Base-by-base conservation (phyloP, 1,140 invertebrate genomes). In the Drosophila albomicans region DNA sequence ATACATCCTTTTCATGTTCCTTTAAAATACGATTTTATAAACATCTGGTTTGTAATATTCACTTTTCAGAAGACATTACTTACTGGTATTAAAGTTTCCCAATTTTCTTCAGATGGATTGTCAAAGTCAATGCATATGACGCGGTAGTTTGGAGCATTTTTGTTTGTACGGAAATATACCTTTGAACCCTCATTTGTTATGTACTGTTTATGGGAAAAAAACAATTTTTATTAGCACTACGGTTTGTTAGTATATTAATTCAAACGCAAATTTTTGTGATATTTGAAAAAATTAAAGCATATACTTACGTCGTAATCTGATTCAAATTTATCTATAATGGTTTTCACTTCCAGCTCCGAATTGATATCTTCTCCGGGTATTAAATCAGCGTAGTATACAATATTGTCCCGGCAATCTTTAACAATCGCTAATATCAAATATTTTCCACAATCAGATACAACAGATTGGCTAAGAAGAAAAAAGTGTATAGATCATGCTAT, bases 81-180 rank as follows among this genome's bases (percentile, higher is more conserved):
- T 84, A 94, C 94, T 11, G 95, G 93, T 63, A 99, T 94, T 3
- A 99, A 93, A 5, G 95, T 96, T 13, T 93, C 93, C 98, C 98
- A 99, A 80, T 97, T 96, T 59, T 96, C 95, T 93, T 96, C 94
- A 5, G 93, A 93, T 25, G 95, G 95, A 82, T 97, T 95, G 67
- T 95, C 93, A n/a, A 99, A 94, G 93, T 99, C 97, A 75, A 99
- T 98, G 69, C 95, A 95, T 80, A 99, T 96, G 11, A 99, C 93
- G 72, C 96, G 95, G 92, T 98, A 99, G 92, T 98, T 98, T 15
- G 97, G 96, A 11, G 99, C 97, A 93, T 98, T 95, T 93, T 98
- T 97, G 93, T 99, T 99, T 28, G 99, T 99, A 25, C 96, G 95
- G 91, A 99, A 98, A 84, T 97, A 95, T 75, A 96, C 96, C 71